These are phyloP conservation scores for Xiphophorus hellerii DNA, from an alignment of 2,113 vertebrate genomes.

Conservation along the genomic window DNA sequence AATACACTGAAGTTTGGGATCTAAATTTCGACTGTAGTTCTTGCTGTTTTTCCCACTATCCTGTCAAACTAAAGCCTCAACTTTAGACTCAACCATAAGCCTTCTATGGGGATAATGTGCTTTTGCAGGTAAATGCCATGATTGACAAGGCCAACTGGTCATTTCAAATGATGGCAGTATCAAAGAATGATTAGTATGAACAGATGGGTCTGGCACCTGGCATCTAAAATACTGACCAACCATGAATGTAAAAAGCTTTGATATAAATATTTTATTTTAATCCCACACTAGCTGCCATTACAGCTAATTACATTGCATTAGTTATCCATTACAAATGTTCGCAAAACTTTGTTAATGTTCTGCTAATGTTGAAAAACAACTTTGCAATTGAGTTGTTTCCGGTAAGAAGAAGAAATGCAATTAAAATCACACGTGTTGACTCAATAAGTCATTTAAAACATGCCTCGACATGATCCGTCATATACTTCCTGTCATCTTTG, in stretches of 20 bases:
- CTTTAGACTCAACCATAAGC: not conserved
- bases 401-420: too few relatives aligned
- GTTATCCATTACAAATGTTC: too few relatives aligned
- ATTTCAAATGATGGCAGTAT: slow-evolving; percentile 40
- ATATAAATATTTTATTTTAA: not conserved
- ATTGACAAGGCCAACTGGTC: slow-evolving; percentile 31
- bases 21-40: slow-evolving; percentile 19
- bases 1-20: slow-evolving; percentile 45
- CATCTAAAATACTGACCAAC: not conserved
- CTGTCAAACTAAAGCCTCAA: slow-evolving; percentile 24
- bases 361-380: too few relatives aligned
- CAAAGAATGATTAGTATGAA: slow-evolving; percentile 30
- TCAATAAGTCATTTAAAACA: too few relatives aligned
- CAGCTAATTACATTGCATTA: too few relatives aligned
- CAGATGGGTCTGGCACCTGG: slow-evolving; percentile 25
- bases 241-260: not conserved
- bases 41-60: slow-evolving; percentile 11
- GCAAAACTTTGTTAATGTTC: too few relatives aligned
- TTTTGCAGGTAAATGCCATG: slow-evolving; percentile 7
- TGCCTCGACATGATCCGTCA: too few relatives aligned
- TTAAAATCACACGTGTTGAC: too few relatives aligned
- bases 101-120: slow-evolving; percentile 6
- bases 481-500: too few relatives aligned
- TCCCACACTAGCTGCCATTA: too few relatives aligned
- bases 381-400: too few relatives aligned